phyloP scores from a whole-genome alignment of 92 coral and sea anemone species.

The Palythoa heliodiscus region DNA sequence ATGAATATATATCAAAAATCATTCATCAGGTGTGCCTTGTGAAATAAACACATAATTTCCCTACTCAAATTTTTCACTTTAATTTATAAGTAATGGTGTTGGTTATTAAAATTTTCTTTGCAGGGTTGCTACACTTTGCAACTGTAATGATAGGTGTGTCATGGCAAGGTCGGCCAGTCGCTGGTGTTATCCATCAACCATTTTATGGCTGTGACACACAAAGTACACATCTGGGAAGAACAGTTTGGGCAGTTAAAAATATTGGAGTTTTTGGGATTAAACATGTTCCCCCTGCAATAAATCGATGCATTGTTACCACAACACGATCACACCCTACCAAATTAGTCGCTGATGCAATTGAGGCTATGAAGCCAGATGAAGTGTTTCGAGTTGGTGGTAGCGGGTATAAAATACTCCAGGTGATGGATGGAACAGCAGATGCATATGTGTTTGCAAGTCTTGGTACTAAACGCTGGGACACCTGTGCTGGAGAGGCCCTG shows the following conservation, averaged over 20 bases:
- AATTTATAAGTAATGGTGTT: neutral
- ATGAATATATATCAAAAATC: too few species aligned
- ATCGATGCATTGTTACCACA: conserved; percentile 84
- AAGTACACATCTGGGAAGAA: conserved; percentile 67
- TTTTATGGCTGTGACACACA: conserved; percentile 76
- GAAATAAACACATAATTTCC: too few species aligned
- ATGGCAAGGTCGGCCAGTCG: conserved; percentile 82
- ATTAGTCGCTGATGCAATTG: conserved; percentile 76
- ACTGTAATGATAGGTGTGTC: conserved; percentile 96
- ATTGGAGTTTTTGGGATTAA: conserved; percentile 91
- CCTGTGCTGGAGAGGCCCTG: conserved; percentile 96
- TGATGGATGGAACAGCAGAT: conserved; percentile 90
- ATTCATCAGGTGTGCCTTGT: too few species aligned
- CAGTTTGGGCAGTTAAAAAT: conserved; percentile 91
- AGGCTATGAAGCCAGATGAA: conserved; percentile 92
- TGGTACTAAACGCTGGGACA: conserved; percentile 97
- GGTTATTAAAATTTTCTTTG: neutral
- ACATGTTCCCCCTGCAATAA: conserved; percentile 55
- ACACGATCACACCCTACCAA: conserved; percentile 89
- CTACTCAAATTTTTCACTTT: neutral
- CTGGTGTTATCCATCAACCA: conserved; percentile 97
- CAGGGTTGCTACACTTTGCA: conserved; percentile 87
- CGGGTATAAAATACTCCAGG: conserved; percentile 85
- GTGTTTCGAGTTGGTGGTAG: conserved; percentile 87
- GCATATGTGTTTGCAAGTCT: conserved; percentile 93